phyloP scores from a whole-genome alignment of 2,113 vertebrate genomes.

The Pelecanus crispus region DNA sequence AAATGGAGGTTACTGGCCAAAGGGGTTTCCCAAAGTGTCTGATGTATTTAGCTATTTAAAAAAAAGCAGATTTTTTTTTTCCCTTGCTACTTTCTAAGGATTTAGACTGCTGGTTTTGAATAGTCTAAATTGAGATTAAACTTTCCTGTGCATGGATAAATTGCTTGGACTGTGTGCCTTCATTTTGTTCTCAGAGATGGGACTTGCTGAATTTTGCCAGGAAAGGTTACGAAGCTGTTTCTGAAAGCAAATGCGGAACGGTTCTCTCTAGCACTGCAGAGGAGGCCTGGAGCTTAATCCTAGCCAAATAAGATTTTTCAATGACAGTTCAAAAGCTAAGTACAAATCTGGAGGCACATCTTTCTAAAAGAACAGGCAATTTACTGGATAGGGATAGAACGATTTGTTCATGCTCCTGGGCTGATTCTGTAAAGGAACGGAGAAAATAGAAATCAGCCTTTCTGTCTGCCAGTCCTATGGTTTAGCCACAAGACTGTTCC shows the following conservation, averaged over 20 bases:
- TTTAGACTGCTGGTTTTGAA: not conserved
- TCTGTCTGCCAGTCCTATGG: fast-evolving
- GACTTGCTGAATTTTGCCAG: not conserved
- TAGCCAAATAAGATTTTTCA: too few relatives aligned
- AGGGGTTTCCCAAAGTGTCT: not conserved
- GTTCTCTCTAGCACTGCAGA: not conserved
- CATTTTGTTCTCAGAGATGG: not conserved
- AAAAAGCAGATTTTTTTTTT: not conserved
- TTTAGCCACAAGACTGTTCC: fast-evolving
- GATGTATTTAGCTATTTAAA: fast-evolving
- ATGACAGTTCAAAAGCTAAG: too few relatives aligned
- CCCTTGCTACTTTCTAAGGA: not conserved
- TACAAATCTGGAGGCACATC: not conserved
- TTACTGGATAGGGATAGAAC: fast-evolving
- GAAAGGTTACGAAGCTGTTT: not conserved
- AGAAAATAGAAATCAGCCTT: not conserved
- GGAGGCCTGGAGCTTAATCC: not conserved
- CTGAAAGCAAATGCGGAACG: not conserved
- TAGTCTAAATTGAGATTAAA: fast-evolving
- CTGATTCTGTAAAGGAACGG: not conserved
- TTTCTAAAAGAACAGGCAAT: not conserved
- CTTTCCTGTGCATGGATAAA: not conserved
- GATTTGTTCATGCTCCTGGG: not conserved
- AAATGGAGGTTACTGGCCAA: not conserved
- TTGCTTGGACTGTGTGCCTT: not conserved